These are phyloP conservation scores for Nycticebus coucang DNA, from an alignment of 2,113 vertebrate genomes.

Conservation along the genomic window DNA sequence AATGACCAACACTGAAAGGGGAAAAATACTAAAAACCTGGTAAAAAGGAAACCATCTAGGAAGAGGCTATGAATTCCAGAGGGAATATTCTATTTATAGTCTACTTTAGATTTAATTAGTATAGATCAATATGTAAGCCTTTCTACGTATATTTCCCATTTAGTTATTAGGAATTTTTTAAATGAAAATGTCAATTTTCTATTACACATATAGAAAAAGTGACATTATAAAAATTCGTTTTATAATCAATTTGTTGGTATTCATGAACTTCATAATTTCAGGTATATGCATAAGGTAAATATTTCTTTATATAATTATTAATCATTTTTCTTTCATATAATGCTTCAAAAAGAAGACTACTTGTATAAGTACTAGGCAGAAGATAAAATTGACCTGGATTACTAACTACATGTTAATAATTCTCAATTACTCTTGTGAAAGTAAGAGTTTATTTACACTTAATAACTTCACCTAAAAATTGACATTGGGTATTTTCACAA, in stretches of 20 bases:
- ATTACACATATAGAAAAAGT: background rate
- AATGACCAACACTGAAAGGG: background rate
- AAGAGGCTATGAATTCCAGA: slow-evolving; percentile 29
- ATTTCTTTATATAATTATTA: background rate
- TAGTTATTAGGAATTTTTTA: slow-evolving; percentile 28
- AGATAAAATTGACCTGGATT: background rate
- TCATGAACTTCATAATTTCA: slow-evolving; percentile 22
- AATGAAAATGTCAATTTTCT: background rate
- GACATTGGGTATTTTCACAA: background rate
- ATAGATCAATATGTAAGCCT: slow-evolving; percentile 28
- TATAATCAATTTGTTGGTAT: background rate
- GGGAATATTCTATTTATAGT: background rate
- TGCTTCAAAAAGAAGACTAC: slow-evolving; percentile 29
- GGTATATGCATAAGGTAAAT: background rate
- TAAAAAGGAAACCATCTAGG: background rate
- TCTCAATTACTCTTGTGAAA: slow-evolving; percentile 1
- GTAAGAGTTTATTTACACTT: slow-evolving; percentile 25
- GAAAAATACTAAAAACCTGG: background rate
- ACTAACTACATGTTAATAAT: slow-evolving; percentile 26
- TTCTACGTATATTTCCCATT: slow-evolving; percentile 1
- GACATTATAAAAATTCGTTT: slow-evolving; percentile 22
- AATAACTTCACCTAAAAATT: background rate
- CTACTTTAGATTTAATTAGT: background rate
- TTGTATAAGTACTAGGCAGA: background rate
- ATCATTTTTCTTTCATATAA: background rate